Conservation (phyloP, 2,888 invertebrate species). For the Sarcophaga subvicina region DNA sequence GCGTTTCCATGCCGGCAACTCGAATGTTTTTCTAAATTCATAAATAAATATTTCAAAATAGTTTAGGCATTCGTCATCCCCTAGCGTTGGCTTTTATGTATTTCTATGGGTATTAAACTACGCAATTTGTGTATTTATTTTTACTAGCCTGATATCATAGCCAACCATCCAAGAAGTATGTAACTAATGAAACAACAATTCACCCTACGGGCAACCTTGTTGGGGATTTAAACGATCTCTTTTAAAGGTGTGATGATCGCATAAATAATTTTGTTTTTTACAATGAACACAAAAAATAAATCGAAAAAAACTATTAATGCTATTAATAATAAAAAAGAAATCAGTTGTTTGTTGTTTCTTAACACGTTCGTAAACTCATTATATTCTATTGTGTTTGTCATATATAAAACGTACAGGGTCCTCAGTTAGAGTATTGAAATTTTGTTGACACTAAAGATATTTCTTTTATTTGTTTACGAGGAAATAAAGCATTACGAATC, state of each 20-base stretch:
- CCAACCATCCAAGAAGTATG: not conserved
- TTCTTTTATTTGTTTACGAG: no score
- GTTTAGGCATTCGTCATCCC: not conserved
- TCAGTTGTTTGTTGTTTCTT: no score
- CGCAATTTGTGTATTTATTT: conserved; percentile 18
- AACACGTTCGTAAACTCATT: no score
- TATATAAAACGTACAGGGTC: no score
- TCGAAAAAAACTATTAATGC: no score
- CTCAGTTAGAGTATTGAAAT: no score
- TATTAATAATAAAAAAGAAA: not conserved
- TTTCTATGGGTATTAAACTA: not conserved
- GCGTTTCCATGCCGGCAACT: conserved; percentile 51
- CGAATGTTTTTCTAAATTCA: conserved; percentile 53
- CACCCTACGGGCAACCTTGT: conserved; percentile 8
- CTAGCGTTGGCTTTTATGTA: not conserved
- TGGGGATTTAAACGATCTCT: not conserved
- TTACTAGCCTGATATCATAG: conserved; percentile 44
- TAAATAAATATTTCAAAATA: conserved; percentile 3
- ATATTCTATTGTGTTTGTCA: no score
- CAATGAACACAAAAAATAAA: not conserved
- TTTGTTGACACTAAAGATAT: no score
- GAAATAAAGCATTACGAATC: no score
- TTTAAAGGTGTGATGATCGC: not conserved
- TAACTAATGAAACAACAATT: not conserved
- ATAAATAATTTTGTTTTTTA: not conserved